Conservation (phyloP, 2,797 vertebrate species). For the Argya squamiceps region DNA sequence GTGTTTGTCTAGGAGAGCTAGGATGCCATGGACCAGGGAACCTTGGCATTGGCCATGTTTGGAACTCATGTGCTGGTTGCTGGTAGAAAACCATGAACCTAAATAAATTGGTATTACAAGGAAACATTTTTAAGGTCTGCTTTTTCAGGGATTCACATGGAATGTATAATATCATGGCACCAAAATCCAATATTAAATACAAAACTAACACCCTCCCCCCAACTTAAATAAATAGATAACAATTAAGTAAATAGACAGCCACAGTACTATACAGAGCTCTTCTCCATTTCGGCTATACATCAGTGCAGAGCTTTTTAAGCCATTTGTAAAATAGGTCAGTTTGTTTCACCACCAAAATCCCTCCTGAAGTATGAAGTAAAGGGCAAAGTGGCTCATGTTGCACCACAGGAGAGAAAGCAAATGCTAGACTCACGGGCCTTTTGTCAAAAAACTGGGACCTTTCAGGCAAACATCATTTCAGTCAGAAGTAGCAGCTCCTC, state of each 20-base stretch:
- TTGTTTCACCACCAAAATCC: neutral
- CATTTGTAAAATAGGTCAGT: neutral
- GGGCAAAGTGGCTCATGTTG: neutral
- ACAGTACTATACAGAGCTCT: neutral
- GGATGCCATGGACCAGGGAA: neutral
- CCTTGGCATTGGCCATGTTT: neutral
- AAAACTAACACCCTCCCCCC: neutral
- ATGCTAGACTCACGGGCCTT: neutral
- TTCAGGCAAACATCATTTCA: neutral
- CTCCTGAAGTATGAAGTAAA: neutral
- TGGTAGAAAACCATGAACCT: neutral
- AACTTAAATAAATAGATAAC: neutral
- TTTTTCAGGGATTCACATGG: neutral
- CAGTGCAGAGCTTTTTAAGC: neutral
- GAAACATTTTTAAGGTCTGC: neutral
- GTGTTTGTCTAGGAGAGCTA: neutral
- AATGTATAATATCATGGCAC: neutral
- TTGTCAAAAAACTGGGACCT: neutral
- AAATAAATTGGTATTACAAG: neutral
- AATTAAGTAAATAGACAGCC: neutral
- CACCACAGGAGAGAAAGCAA: neutral
- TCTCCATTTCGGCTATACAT: neutral
- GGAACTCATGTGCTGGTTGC: rapidly evolving
- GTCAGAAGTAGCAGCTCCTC: neutral
- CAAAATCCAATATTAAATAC: neutral